A percentile compares a stretch with the other conserved stretches of the same genome.
Conservation (phyloP, 2,797 vertebrate species). For the Dendrocincla tyrannina region DNA sequence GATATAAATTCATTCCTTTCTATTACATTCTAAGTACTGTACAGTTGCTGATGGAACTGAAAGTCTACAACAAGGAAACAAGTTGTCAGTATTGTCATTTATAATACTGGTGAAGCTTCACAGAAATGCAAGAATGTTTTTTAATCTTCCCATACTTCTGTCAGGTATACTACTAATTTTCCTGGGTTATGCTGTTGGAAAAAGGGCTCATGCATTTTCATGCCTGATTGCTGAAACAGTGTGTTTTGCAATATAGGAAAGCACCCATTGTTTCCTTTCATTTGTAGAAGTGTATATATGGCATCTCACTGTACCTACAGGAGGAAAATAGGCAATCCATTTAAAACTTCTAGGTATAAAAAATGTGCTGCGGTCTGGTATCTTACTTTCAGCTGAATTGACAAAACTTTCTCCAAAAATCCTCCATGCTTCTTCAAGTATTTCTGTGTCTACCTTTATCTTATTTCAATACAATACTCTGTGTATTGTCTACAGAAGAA, state of each 20-base stretch:
- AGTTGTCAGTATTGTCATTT: neutral
- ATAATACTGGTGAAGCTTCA: neutral
- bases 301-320: neutral
- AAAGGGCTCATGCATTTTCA: neutral
- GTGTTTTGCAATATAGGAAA: neutral
- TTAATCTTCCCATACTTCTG: neutral
- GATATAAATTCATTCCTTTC: neutral
- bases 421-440: neutral
- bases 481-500: neutral
- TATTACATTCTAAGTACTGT: neutral
- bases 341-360: neutral
- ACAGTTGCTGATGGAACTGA: neutral
- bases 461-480: neutral
- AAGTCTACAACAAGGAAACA: neutral
- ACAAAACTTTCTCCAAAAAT: neutral
- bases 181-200: neutral
- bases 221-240: conserved; percentile 3
- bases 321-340: neutral
- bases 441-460: neutral
- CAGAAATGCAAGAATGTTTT: neutral
- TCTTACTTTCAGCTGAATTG: neutral
- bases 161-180: neutral
- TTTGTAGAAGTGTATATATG: neutral
- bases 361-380: neutral
- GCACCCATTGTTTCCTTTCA: neutral